Evolutionary conservation across 2,797 vertebrate genomes (phyloP).

Genomic region (Onychomys torridus): DNA sequence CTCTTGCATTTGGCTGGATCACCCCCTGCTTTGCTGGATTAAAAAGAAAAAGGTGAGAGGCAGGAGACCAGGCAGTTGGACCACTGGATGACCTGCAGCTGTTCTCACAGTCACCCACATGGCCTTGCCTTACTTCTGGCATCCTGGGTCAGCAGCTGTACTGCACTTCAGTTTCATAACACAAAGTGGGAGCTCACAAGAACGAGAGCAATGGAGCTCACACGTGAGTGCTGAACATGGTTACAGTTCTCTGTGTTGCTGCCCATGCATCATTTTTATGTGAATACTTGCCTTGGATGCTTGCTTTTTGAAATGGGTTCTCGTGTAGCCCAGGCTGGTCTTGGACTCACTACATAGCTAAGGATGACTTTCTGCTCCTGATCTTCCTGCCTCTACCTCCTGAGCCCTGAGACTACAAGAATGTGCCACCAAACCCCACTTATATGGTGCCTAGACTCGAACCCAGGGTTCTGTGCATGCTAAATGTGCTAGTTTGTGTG

Average conservation of each 20-base stretch:
- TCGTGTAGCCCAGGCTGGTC: neutral
- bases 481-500: neutral
- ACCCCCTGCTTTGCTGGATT: neutral
- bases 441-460: neutral
- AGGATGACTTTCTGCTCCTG: neutral
- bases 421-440: neutral
- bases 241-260: neutral
- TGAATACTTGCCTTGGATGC: too few species aligned
- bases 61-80: too few species aligned
- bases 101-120: neutral
- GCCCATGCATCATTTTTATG: neutral
- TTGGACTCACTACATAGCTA: neutral
- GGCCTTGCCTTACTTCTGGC: neutral
- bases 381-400: neutral
- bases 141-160: neutral
- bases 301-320: neutral
- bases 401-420: neutral
- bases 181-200: neutral
- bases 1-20: neutral
- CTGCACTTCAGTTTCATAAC: neutral
- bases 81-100: neutral
- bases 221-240: rapidly evolving
- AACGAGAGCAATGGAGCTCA: neutral
- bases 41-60: neutral
- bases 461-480: neutral